A percentile compares a stretch with the other conserved stretches of the same genome.
Evolutionary conservation across 2,113 vertebrate genomes (phyloP).

Genomic region (Trematomus loennbergii): DNA sequence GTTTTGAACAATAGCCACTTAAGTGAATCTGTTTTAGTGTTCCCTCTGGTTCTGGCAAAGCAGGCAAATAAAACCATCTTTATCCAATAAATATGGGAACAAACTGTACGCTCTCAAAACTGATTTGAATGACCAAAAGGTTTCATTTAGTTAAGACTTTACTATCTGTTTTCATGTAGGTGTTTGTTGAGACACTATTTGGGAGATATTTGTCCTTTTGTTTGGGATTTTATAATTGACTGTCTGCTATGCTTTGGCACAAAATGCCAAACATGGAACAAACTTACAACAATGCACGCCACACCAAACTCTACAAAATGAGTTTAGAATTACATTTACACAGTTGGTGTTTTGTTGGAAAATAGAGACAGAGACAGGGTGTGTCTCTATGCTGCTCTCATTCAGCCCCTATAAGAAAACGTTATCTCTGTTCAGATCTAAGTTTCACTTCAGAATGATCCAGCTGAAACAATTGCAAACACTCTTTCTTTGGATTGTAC

Average conservation of each 20-base stretch:
- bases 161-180: not conserved
- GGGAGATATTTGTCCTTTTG: not conserved
- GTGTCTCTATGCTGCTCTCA: conserved; percentile 13
- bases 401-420: not conserved
- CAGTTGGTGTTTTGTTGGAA: not conserved
- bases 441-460: conserved; percentile 8
- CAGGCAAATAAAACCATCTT: not conserved
- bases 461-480: too few relatives aligned
- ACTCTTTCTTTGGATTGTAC: not conserved
- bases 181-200: conserved; percentile 4
- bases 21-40: not conserved
- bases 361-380: not conserved
- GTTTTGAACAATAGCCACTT: conserved; percentile 12
- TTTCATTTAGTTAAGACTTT: not conserved
- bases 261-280: not conserved
- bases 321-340: not conserved
- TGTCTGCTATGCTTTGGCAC: too few relatives aligned
- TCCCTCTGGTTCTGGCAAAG: conserved; percentile 13
- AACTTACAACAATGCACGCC: not conserved
- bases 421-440: conserved; percentile 5
- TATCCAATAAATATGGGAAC: not conserved
- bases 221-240: too few relatives aligned
- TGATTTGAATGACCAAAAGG: conserved; percentile 4
- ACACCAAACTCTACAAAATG: not conserved
- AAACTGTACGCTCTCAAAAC: conserved; percentile 1